Percentiles rank a stretch among this genome's conserved stretches.
Conservation (phyloP, 2,888 invertebrate genomes). For the Agonopterix subpropinquella region DNA sequence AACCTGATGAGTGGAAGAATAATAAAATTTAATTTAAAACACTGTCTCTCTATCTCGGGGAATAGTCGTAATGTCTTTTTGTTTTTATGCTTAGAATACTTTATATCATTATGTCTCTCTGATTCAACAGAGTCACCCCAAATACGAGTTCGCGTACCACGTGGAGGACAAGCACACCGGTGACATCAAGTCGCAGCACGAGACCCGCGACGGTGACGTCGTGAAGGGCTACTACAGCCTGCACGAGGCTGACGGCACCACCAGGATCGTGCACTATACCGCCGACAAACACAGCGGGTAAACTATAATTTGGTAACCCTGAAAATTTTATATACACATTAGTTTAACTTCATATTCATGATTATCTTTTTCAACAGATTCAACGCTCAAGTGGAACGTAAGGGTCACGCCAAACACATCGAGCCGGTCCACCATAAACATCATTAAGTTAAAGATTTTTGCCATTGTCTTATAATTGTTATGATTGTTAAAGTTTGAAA, state of each 20-base stretch:
- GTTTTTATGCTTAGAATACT: background rate
- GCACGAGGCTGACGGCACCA: conserved; percentile 66
- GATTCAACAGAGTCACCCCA: conserved; percentile 20
- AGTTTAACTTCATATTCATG: background rate
- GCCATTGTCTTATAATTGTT: too few relatives aligned
- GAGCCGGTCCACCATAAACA: conserved; percentile 16
- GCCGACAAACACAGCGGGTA: conserved; percentile 40
- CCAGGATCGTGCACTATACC: conserved; percentile 31
- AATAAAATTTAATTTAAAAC: too few relatives aligned
- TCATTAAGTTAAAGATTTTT: too few relatives aligned
- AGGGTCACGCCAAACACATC: conserved; percentile 22
- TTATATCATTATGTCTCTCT: background rate
- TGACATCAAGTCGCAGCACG: conserved; percentile 61
- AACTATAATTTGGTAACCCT: background rate
- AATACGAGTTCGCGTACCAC: conserved; percentile 55
- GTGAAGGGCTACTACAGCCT: conserved; percentile 74
- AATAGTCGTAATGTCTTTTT: too few relatives aligned
- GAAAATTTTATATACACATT: background rate
- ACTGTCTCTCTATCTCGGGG: too few relatives aligned
- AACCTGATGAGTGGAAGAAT: too few relatives aligned
- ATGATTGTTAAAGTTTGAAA: too few relatives aligned
- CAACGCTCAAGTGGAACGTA: conserved; percentile 24
- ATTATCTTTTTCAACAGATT: conserved; percentile 11
- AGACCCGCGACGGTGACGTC: conserved; percentile 68
- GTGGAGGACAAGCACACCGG: conserved; percentile 66